A percentile compares a stretch with the other conserved stretches of the same genome.
Evolutionary conservation across 2,797 vertebrate genomes (phyloP).

Genomic region (Petrocephalus sullivani): DNA sequence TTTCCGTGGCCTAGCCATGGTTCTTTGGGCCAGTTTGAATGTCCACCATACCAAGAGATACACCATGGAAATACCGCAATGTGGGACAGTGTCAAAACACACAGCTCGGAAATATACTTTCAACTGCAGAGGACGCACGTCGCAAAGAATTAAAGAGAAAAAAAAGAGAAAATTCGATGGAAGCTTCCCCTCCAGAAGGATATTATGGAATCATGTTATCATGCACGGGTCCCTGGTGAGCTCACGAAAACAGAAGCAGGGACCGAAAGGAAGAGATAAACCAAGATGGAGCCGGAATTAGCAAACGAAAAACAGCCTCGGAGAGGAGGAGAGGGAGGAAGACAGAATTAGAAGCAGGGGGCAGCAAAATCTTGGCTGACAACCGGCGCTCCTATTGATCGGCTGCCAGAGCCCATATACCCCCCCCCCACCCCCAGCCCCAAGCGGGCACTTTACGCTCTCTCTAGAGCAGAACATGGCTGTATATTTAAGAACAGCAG

Average conservation of each 20-base stretch:
- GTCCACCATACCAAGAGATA: not conserved
- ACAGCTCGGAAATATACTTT: not conserved
- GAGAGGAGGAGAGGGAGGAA: not conserved
- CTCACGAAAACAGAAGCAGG: not conserved
- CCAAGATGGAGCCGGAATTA: constrained; percentile 5
- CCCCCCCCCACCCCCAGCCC: not conserved
- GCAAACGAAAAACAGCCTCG: not conserved
- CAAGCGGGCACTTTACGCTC: constrained; percentile 1
- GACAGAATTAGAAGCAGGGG: constrained; percentile 4
- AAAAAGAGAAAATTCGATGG: not conserved
- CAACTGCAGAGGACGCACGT: not conserved
- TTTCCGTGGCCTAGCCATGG: not conserved
- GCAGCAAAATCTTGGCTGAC: not conserved
- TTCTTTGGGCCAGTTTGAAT: not conserved
- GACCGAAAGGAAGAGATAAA: not conserved
- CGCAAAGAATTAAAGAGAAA: not conserved
- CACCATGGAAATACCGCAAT: not conserved
- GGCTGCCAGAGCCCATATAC: constrained; percentile 2
- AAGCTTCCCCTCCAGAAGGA: not conserved
- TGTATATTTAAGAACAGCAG: constrained; percentile 21
- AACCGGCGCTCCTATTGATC: constrained; percentile 13
- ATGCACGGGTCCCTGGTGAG: not conserved
- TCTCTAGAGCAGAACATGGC: not conserved
- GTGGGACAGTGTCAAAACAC: not conserved
- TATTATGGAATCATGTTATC: not conserved